Evolutionary conservation across 2,888 invertebrate species (phyloP), one percentile per base, ranked within the genome.

Genomic region (Caenorhabditis panamensis): DNA sequence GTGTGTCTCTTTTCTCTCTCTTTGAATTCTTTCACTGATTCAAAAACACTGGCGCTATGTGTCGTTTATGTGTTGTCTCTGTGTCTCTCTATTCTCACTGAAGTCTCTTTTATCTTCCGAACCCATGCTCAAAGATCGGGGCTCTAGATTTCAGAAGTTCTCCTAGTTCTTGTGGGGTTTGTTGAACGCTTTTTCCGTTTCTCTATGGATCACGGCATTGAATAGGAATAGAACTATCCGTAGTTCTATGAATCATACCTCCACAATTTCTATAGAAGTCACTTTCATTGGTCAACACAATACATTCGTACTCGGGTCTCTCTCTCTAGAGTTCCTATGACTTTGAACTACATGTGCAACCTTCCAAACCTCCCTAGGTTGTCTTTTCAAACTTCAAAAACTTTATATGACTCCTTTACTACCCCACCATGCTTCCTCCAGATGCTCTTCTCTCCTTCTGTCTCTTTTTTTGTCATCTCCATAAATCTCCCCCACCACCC

Each of bases 11-110:
- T 24, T 53, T 68, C 56, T 67, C 31, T 26, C 41, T 47, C 68
- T 44, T 18, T n/a, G n/a, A n/a, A n/a, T 26, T 53, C 41, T 37
- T 51, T 69, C 20, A 31, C 31, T 51, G 24, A 62, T 71, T 72
- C 49, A 53, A 72, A 62, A 72, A 72, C 72, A 64, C 26, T 71
- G 28, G 47, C 26, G 22, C 41, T 24, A 20, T 41, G 69, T 69
- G 61, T 69, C 69, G 69, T 69, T 69, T 61, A 61, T 69, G 53
- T 61, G 49, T 68, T 56, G 36, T 53, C 54, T 66, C 75, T 66
- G 24, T 24, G 53, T 61, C 66, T 53, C 61, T 53, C 22, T 31
- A 28, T 22, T 59, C 28, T 66, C 18, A 6, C 31, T 9, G 4
- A 31, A 31, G 9, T 49, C 22, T 44, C 8, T 54, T 63, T 63